Evolutionary conservation across 2,888 invertebrate genomes (phyloP), one percentile per base, ranked within the genome.

Genomic region (Hydropsyche betteni): DNA sequence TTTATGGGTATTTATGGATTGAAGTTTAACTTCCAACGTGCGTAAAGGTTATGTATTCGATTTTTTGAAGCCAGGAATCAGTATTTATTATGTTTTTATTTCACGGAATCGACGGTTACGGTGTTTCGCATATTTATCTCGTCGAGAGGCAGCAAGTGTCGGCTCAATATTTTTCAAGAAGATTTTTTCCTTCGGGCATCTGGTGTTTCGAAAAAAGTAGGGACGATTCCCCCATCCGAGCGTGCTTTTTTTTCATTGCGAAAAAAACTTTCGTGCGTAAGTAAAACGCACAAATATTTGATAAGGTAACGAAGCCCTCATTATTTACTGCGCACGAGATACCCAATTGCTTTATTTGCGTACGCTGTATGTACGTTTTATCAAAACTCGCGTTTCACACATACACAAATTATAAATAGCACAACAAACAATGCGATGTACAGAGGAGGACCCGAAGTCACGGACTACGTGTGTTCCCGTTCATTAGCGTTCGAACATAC

Each of bases 111-210:
- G 10, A 8, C 3, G 7, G 44, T 44, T 6, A 2, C 44, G 44
- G 10, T 44, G 6, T 34, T 58, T 10, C 33, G 73, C 64, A 24
- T 73, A 73, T 68, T 51, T 64, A 52, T 73, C 64, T 14, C 10
- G 50, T 64, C 71, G 44, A 64, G 33, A 50, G 64, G 50, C 38
- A 16, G 61, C 33, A 64, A 64, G 36, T 36, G 36, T 64, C 34
- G 36, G 64, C 36, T 34, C 64, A 36, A 64, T 64, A 64, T 73
- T 73, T 73, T 64, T 50, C 24, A 73, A 73, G 73, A 58, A 64
- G 64, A 68, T 51, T 52, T 36, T n/a, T 73, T 64, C 36, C 64
- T 36, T 64, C 51, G 71, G 73, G 52, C 73, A 73, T 73, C 64
- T 73, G 73, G 64, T 64, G 64, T 68, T 64, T 61, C 72, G 8